Conservation (phyloP, 35 echinoderm and acorn worm genomes). For the Anneissia japonica region DNA sequence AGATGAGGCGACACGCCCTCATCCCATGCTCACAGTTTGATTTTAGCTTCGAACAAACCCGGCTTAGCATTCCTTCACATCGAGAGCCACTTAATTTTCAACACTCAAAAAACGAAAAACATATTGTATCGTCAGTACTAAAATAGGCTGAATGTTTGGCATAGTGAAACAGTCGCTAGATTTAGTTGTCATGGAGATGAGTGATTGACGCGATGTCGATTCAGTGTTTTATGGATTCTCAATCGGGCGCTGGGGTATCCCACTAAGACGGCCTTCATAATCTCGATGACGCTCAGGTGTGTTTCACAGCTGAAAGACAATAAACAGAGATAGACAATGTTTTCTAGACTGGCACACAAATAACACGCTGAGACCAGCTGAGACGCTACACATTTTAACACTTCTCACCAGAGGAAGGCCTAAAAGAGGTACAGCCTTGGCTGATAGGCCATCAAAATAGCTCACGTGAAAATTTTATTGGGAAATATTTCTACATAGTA, state of each 20-base stretch:
- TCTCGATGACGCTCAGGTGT: not conserved
- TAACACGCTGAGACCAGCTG: not conserved
- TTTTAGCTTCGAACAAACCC: not conserved
- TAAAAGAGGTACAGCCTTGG: too few species aligned
- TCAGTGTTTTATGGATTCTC: too few species aligned
- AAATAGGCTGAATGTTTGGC: not conserved
- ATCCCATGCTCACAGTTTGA: not conserved
- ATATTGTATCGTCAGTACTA: not conserved
- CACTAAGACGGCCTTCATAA: not conserved
- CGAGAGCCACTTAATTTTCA: not conserved
- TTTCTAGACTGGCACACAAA: not conserved
- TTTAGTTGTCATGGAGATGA: not conserved
- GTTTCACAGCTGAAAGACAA: not conserved
- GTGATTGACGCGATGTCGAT: not conserved
- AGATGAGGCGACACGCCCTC: not conserved
- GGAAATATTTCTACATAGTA: too few species aligned
- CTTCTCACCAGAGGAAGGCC: not conserved
- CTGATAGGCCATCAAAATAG: too few species aligned
- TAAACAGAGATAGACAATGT: not conserved
- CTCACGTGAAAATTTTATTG: too few species aligned
- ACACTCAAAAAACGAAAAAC: not conserved
- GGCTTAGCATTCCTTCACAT: not conserved
- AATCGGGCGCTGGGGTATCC: not conserved
- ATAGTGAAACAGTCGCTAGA: not conserved
- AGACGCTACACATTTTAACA: not conserved